These are phyloP conservation scores for Lophius piscatorius DNA, from an alignment of 2,113 vertebrate species.

Conservation along the genomic window DNA sequence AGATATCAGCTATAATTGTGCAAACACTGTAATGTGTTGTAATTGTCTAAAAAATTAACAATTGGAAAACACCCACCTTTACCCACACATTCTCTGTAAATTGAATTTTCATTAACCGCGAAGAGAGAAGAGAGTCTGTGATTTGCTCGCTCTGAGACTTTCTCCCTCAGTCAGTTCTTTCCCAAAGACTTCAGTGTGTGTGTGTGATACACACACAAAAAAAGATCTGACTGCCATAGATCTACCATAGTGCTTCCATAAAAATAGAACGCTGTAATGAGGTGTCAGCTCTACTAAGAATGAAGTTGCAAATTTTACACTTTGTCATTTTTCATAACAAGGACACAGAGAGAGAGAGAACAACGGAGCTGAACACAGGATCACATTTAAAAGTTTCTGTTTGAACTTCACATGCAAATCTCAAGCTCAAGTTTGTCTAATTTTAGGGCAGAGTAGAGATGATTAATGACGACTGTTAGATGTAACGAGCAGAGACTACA, in stretches of 20 bases:
- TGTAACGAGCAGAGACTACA: slow-evolving; percentile 3
- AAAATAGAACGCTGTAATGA: slow-evolving; percentile 53
- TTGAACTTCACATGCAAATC: slow-evolving; percentile 6
- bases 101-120: too few species aligned
- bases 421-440: slow-evolving; percentile 19
- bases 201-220: slow-evolving; percentile 25
- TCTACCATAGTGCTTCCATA: slow-evolving; percentile 5
- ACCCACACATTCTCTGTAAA: too few species aligned
- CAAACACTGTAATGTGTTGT: neutral
- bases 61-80: too few species aligned
- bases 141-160: slow-evolving; percentile 12
- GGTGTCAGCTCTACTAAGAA: slow-evolving; percentile 39
- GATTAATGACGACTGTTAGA: slow-evolving; percentile 12
- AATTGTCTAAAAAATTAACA: neutral
- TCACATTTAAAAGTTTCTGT: slow-evolving; percentile 10
- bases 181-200: slow-evolving; percentile 5
- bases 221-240: slow-evolving; percentile 26
- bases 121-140: neutral
- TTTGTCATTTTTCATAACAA: slow-evolving; percentile 32
- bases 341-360: slow-evolving; percentile 4
- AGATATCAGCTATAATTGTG: neutral
- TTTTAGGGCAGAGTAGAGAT: slow-evolving; percentile 27
- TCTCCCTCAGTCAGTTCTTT: slow-evolving; percentile 14
- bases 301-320: slow-evolving; percentile 28
- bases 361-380: neutral